Percentiles rank a stretch among this genome's conserved stretches.
Conservation (phyloP, 2,113 vertebrate species). For the Sporophila hypoxantha region DNA sequence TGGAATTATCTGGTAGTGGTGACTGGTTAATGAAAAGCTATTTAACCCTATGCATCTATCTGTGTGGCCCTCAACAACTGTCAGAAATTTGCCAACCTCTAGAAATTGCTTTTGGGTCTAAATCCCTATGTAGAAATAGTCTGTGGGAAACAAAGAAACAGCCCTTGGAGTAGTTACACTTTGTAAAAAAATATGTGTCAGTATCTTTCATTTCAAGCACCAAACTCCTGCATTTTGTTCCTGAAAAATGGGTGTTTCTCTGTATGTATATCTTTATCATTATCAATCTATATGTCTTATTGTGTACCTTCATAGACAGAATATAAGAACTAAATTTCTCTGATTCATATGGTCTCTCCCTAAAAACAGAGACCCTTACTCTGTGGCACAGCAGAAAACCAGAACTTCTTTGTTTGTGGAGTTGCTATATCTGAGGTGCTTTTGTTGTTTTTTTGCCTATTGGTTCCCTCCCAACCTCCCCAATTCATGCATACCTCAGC, state of each 20-base stretch:
- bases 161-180: neutral
- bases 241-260: neutral
- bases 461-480: accelerated
- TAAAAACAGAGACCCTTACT: neutral
- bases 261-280: neutral
- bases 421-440: neutral
- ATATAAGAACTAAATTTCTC: neutral
- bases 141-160: neutral
- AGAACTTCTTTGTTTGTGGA: neutral
- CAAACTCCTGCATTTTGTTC: neutral
- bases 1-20: neutral
- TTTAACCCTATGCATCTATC: neutral
- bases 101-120: neutral
- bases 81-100: neutral
- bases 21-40: neutral
- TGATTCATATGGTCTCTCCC: neutral
- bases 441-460: neutral
- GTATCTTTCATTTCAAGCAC: neutral
- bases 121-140: neutral
- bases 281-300: neutral
- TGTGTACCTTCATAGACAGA: neutral
- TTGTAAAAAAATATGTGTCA: neutral
- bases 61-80: neutral
- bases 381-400: neutral
- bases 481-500: neutral